Conservation (phyloP, 2,797 vertebrate species). For the Ambastaia sidthimunki region DNA sequence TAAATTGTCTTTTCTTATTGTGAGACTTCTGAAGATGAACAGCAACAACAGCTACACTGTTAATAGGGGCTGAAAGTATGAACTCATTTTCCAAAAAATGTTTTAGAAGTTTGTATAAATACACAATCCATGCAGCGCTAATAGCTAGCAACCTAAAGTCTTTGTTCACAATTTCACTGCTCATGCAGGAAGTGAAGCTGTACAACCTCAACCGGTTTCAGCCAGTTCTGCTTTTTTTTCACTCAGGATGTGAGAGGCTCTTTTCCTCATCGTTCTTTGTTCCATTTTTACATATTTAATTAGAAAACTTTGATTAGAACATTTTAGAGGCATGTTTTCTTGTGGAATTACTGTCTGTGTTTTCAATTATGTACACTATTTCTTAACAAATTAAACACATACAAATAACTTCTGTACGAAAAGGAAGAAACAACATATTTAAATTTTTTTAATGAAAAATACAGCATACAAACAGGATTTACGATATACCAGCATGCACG, state of each 20-base stretch:
- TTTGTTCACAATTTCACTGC: slow-evolving; percentile 4
- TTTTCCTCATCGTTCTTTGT: neutral
- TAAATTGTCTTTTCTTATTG: neutral
- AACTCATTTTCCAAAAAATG: neutral
- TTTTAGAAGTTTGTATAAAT: neutral
- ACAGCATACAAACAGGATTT: neutral
- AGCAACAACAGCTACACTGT: neutral
- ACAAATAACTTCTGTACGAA: neutral
- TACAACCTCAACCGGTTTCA: slow-evolving; percentile 33
- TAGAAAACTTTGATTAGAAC: neutral
- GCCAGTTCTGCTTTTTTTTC: slow-evolving; percentile 17
- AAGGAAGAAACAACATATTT: neutral
- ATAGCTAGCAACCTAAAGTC: slow-evolving; percentile 2
- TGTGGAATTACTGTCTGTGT: neutral
- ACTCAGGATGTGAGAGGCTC: neutral
- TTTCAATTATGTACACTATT: neutral
- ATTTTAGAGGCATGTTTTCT: neutral
- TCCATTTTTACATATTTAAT: neutral
- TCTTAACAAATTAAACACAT: neutral
- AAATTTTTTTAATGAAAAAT: neutral
- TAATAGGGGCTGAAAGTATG: neutral
- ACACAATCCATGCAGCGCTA: neutral
- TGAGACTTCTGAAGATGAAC: neutral
- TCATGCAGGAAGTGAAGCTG: slow-evolving; percentile 34
- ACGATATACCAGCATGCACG: neutral